A percentile compares a stretch with the other conserved stretches of the same genome.
phyloP scores from a whole-genome alignment of 2,797 vertebrate genomes.

The Notamacropus eugenii region DNA sequence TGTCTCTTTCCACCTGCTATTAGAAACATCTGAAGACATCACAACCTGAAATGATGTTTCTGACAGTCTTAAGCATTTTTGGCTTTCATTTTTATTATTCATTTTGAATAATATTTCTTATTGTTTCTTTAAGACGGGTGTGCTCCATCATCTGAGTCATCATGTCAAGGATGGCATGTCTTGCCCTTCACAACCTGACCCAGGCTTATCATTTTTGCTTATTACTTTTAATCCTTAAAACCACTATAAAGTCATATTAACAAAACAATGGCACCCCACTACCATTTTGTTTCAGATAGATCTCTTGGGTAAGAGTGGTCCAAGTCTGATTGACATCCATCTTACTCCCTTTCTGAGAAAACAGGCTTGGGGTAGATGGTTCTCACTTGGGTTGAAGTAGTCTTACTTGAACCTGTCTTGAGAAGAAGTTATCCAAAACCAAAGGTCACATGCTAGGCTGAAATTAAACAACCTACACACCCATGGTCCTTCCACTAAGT shows the following conservation, averaged over 20 bases:
- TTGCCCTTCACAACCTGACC: background rate
- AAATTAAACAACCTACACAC: slow-evolving; percentile 24
- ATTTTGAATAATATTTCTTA: background rate
- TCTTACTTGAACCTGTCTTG: background rate
- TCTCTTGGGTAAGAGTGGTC: background rate
- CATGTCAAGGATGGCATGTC: background rate
- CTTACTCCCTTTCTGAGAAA: background rate
- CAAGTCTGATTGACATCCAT: background rate
- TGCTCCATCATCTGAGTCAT: background rate
- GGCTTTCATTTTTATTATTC: slow-evolving; percentile 30
- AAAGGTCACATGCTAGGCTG: background rate
- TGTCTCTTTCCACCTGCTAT: background rate
- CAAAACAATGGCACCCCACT: background rate
- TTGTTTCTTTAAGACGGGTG: background rate
- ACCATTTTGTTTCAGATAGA: background rate
- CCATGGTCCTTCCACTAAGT: background rate
- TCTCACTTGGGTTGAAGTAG: slow-evolving; percentile 39
- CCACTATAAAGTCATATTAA: background rate
- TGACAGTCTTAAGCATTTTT: background rate
- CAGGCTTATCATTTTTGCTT: background rate
- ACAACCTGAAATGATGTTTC: background rate
- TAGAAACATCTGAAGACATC: slow-evolving; percentile 2
- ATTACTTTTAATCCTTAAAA: background rate
- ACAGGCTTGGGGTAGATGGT: slow-evolving; percentile 25
- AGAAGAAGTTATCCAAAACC: slow-evolving; percentile 1